Evolutionary conservation across 2,888 invertebrate genomes (phyloP).

Genomic region (Thera obeliscata): DNA sequence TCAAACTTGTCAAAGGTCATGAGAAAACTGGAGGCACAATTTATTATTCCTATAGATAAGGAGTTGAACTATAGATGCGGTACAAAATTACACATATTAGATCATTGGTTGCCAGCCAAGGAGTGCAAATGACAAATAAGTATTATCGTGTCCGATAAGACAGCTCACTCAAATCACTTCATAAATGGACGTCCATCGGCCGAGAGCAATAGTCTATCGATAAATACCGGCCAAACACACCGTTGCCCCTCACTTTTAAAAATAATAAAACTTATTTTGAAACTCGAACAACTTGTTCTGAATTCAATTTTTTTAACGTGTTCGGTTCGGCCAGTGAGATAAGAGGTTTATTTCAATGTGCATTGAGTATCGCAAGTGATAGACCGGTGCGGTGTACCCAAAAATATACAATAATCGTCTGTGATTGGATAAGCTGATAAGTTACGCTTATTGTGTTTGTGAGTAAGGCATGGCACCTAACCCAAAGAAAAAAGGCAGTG

Average conservation of each 20-base stretch:
- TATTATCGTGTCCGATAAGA: constrained; percentile 77
- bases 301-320: neutral
- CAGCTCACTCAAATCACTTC: constrained; percentile 61
- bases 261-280: constrained; percentile 4
- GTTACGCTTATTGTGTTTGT: neutral
- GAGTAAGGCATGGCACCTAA: constrained; percentile 24
- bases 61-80: constrained; percentile 41
- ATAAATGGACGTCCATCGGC: constrained; percentile 64
- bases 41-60: constrained; percentile 29
- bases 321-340: neutral
- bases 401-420: neutral
- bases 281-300: constrained; percentile 13
- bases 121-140: constrained; percentile 65
- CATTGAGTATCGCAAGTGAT: neutral
- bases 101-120: constrained; percentile 49
- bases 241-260: constrained; percentile 15
- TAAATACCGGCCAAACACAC: constrained; percentile 27
- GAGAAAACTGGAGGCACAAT: constrained; percentile 40
- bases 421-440: neutral
- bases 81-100: constrained; percentile 52
- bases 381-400: neutral
- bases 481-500: constrained; percentile 26
- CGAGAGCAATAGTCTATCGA: constrained; percentile 55
- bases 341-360: neutral
- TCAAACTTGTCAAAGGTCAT: constrained; percentile 32